Conservation (phyloP, 2,797 vertebrate genomes). For the Chrysocyon brachyurus region DNA sequence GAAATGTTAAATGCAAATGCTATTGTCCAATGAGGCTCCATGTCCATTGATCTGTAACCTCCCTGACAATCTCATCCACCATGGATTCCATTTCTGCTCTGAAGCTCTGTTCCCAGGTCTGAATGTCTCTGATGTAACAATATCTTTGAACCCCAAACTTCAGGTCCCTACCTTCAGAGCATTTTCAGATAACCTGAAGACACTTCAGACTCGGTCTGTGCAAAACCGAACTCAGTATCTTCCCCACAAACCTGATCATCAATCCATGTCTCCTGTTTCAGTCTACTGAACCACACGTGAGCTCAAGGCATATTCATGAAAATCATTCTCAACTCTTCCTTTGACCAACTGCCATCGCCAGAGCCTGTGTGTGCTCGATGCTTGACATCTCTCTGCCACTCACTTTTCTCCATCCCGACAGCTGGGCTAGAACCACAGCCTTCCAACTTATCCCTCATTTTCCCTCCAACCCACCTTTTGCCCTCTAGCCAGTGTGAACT, state of each 20-base stretch:
- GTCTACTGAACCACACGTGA: neutral
- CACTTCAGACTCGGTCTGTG: neutral
- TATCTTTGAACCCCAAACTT: neutral
- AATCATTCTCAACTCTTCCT: neutral
- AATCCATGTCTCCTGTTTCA: neutral
- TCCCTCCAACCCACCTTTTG: neutral
- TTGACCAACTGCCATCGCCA: neutral
- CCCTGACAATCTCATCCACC: neutral
- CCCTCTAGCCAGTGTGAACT: neutral
- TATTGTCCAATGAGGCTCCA: neutral
- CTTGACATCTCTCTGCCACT: neutral
- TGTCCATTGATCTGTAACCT: neutral
- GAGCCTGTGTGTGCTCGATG: rapidly evolving
- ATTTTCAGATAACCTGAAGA: neutral
- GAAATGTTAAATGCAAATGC: neutral
- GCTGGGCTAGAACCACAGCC: neutral
- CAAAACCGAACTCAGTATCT: neutral
- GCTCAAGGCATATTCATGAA: neutral
- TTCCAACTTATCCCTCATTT: neutral
- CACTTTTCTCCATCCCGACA: neutral
- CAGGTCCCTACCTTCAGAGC: neutral
- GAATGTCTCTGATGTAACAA: neutral
- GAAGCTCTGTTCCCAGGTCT: neutral
- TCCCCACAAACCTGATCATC: neutral
- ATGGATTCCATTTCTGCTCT: neutral